Conservation (phyloP, 2,888 invertebrate genomes). For the Chymomyza procnemis region DNA sequence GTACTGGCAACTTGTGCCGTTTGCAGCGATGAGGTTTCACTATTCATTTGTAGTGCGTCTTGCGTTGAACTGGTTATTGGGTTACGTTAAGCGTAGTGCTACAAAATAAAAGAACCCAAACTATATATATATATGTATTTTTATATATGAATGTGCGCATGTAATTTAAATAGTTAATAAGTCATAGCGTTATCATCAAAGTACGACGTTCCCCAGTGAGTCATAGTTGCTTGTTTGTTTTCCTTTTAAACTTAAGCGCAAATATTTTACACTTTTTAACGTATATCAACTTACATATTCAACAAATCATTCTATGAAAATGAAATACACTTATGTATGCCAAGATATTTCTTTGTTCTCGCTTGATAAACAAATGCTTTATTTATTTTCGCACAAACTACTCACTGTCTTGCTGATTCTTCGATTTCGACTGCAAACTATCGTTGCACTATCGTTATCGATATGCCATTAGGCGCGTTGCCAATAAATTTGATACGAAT, state of each 20-base stretch:
- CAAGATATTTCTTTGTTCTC: background rate
- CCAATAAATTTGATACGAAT: background rate
- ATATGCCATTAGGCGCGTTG: background rate
- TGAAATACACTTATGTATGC: background rate
- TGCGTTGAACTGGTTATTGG: background rate
- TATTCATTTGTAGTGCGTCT: constrained; percentile 52
- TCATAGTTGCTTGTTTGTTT: background rate
- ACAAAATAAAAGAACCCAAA: background rate
- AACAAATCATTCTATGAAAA: background rate
- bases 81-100: background rate
- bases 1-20: constrained; percentile 19
- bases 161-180: background rate
- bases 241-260: background rate
- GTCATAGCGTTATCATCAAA: background rate
- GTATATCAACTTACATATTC: background rate
- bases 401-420: background rate
- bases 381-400: background rate
- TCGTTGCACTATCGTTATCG: background rate
- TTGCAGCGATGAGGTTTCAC: constrained; percentile 66
- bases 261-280: background rate
- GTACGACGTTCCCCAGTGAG: background rate
- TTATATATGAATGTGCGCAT: background rate
- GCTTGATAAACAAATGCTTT: background rate
- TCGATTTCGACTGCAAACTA: background rate
- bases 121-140: background rate